Conservation (phyloP, 2,888 invertebrate species). For the Amiota communis region DNA sequence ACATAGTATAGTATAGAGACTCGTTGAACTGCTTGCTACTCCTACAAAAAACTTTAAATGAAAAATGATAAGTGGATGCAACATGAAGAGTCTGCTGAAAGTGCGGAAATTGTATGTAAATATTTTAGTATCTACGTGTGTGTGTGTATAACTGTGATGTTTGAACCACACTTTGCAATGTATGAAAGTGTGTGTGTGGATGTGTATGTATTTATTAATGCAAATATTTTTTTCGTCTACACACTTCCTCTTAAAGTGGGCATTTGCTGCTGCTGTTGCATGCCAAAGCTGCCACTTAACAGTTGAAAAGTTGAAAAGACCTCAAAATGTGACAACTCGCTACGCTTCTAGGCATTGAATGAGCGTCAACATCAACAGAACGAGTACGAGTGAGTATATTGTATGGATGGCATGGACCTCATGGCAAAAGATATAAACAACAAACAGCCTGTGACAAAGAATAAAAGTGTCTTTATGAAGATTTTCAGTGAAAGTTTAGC, state of each 20-base stretch:
- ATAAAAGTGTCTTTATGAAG: too few relatives aligned
- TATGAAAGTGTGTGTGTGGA: too few relatives aligned
- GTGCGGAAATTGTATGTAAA: constrained; percentile 52
- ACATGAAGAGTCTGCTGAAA: constrained; percentile 49
- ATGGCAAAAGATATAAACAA: constrained; percentile 1
- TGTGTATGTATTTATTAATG: too few relatives aligned
- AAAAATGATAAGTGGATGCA: constrained; percentile 57
- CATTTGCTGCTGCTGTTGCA: constrained; percentile 4
- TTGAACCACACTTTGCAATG: too few relatives aligned
- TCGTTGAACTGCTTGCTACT: constrained; percentile 2
- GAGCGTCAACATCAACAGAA: not conserved
- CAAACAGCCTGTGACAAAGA: not conserved
- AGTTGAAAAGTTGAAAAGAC: not conserved
- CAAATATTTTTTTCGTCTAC: constrained; percentile 1
- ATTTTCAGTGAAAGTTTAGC: too few relatives aligned
- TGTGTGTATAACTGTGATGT: constrained; percentile 7
- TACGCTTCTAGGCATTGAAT: not conserved
- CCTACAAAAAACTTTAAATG: constrained; percentile 58
- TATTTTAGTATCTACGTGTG: constrained; percentile 29
- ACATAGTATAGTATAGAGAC: too few relatives aligned
- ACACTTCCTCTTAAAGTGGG: constrained; percentile 31
- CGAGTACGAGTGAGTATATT: not conserved
- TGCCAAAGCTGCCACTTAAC: constrained; percentile 1
- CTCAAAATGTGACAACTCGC: not conserved
- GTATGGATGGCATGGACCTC: not conserved